Evolutionary conservation across 2,888 invertebrate genomes (phyloP).

Genomic region (Polia nebulosa): DNA sequence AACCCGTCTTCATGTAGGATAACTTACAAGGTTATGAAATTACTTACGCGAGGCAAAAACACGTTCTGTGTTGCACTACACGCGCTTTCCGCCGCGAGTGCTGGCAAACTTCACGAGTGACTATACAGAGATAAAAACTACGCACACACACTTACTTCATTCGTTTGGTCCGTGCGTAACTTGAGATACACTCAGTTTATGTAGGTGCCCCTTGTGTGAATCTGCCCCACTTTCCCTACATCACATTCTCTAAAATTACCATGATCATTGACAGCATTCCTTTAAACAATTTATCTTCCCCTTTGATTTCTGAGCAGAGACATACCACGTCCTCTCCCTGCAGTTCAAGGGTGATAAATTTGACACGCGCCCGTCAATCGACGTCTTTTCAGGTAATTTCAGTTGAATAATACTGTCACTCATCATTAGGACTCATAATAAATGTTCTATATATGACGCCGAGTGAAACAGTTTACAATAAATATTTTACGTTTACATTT

Average conservation of each 20-base stretch:
- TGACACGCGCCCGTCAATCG: constrained; percentile 73
- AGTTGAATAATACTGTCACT: constrained; percentile 72
- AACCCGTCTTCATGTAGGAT: no score
- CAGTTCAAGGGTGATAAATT: constrained; percentile 72
- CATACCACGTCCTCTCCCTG: constrained; percentile 36
- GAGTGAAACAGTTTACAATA: constrained; percentile 1
- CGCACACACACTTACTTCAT: no score
- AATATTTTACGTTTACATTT: neutral
- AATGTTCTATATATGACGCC: constrained; percentile 53
- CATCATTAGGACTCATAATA: constrained; percentile 66
- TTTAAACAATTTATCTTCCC: constrained; percentile 53
- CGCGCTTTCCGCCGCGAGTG: no score
- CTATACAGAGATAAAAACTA: no score
- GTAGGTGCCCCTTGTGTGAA: no score
- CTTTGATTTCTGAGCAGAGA: constrained; percentile 53
- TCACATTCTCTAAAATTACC: constrained; percentile 1
- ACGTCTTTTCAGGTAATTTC: constrained; percentile 69
- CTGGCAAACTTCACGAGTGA: no score
- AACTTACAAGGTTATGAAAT: no score
- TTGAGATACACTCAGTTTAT: no score
- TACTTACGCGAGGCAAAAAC: no score
- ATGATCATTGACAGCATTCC: constrained; percentile 38
- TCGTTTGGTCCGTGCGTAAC: no score
- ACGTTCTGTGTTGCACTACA: no score
- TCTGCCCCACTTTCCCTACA: no score